These are phyloP conservation scores for Hanleya hanleyi DNA, from an alignment of 2,888 invertebrate genomes.

Conservation along the genomic window DNA sequence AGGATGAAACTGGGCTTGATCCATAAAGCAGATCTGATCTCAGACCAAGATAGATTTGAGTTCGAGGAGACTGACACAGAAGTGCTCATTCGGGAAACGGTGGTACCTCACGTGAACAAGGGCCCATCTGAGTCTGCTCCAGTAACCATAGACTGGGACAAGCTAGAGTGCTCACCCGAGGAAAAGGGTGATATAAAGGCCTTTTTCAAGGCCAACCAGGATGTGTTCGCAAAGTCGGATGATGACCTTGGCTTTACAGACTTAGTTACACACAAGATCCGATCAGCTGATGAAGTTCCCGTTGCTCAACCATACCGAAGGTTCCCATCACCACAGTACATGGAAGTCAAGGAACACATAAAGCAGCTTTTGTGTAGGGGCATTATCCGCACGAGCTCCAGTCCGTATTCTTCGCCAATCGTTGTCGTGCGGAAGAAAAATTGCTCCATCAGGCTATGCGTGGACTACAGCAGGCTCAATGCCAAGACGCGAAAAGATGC, in stretches of 20 bases:
- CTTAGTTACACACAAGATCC: not conserved
- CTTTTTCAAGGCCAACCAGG: constrained; percentile 3
- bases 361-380: constrained; percentile 16
- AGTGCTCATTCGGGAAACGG: too few relatives aligned
- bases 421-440: constrained; percentile 38
- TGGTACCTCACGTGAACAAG: too few relatives aligned
- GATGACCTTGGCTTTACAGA: not conserved
- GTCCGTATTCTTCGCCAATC: constrained; percentile 39
- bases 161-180: too few relatives aligned
- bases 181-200: too few relatives aligned
- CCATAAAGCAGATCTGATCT: too few relatives aligned
- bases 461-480: constrained; percentile 36
- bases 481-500: constrained; percentile 30
- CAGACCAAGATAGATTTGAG: too few relatives aligned
- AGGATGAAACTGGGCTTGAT: too few relatives aligned
- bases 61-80: too few relatives aligned
- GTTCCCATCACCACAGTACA: too few relatives aligned
- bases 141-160: too few relatives aligned
- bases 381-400: constrained; percentile 32
- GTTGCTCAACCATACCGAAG: constrained; percentile 11
- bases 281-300: constrained; percentile 6
- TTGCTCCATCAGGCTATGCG: constrained; percentile 25
- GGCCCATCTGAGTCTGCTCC: too few relatives aligned
- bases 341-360: constrained; percentile 26
- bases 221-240: constrained; percentile 13